Base-by-base conservation (phyloP, 53 echinoderm and acorn worm genomes). In the Echinarachnius parma region DNA sequence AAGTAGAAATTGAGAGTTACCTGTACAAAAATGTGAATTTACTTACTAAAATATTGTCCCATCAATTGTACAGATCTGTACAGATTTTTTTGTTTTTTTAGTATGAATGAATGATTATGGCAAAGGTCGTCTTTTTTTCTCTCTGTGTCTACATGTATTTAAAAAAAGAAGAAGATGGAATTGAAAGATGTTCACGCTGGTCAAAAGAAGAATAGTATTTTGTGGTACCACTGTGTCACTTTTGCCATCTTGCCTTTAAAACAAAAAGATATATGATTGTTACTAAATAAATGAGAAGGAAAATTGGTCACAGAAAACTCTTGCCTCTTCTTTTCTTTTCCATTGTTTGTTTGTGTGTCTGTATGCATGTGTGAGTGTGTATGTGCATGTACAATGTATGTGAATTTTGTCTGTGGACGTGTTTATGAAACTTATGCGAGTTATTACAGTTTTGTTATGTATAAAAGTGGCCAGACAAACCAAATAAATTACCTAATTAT, bases 181-280 rank as follows among this genome's bases (percentile, higher is more conserved):
- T 68, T 10, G 52, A 28, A 47, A 65, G 52, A 68, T 68, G 32
- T 68, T 68, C 68, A 32, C 34, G 68, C 49, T 68, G 68, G 68
- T 68, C 49, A 68, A 68, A 44, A 68, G 21, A 61, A 66, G 23
- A 48, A 49, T 49, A 68, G 68, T 68, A 68, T 50, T 52, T 48
- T 65, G 65, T 68, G 49, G 68, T 68, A 49, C 52, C 46, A 45
- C 34, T 49, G 49, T 68, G 31, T 46, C 44, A 52, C 36, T 68
- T 68, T 68, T 68, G 68, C 68, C 68, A 68, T 68, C 68, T 68
- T 68, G 68, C 68, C 68, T 68, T 68, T 68, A 68, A 68, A n/a
- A n/a, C n/a, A n/a, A n/a, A n/a, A n/a, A 68, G 68, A 68, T 68
- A 32, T 68, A 68, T 68, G 68, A 68, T 52, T 52, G 68, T 68